These are phyloP conservation scores for Rhipidura dahli DNA, from an alignment of 2,113 vertebrate species.

Conservation along the genomic window DNA sequence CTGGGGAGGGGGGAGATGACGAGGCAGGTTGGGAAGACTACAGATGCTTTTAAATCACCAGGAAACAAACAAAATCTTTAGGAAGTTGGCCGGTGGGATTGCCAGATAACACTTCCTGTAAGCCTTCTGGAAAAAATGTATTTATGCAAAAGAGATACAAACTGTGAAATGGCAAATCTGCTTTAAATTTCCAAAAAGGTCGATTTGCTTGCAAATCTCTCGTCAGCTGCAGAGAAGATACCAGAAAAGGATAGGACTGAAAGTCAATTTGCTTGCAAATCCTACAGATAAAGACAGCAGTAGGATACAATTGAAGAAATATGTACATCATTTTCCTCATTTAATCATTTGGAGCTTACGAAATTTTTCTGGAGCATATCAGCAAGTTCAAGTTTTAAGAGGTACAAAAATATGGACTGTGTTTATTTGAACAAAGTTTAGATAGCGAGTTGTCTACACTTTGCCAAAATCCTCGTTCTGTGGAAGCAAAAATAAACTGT, in stretches of 20 bases:
- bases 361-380: background rate
- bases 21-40: background rate
- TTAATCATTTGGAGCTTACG: background rate
- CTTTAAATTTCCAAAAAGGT: conserved; percentile 2
- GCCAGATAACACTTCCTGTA: background rate
- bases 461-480: background rate
- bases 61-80: background rate
- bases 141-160: conserved; percentile 29
- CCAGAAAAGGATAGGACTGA: background rate
- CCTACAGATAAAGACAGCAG: background rate
- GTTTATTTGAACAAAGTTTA: conserved; percentile 22
- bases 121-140: background rate
- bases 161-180: background rate
- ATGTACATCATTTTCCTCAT: background rate
- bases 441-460: background rate
- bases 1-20: background rate
- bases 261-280: conserved; percentile 59
- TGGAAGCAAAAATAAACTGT: conserved; percentile 32
- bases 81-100: background rate
- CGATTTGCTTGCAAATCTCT: conserved; percentile 57
- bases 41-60: background rate
- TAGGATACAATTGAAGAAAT: background rate
- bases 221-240: conserved; percentile 10
- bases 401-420: background rate
- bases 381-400: background rate